Evolutionary conservation across 2,888 invertebrate species (phyloP).

Genomic region (Lepidochrysops patricia): DNA sequence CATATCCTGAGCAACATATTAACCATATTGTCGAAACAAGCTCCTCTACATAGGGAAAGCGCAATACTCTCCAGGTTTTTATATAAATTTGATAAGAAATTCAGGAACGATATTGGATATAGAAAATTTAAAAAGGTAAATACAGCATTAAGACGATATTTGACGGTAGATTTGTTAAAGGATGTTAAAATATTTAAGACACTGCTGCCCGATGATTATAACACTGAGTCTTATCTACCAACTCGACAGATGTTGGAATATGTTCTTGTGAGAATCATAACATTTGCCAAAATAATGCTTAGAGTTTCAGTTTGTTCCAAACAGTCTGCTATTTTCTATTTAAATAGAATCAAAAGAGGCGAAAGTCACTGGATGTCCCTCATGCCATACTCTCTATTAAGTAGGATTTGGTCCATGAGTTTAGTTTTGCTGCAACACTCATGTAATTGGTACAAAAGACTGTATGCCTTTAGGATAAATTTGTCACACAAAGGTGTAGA

Average conservation of each 20-base stretch:
- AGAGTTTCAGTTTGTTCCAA: conserved; percentile 63
- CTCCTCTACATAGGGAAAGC: conserved; percentile 68
- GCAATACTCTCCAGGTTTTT: conserved; percentile 71
- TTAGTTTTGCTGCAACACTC: conserved; percentile 58
- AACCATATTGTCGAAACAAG: conserved; percentile 51
- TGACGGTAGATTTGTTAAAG: conserved; percentile 56
- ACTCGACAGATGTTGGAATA: conserved; percentile 75
- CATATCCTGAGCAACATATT: conserved; percentile 40
- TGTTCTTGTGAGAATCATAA: conserved; percentile 66
- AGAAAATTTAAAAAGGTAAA: conserved; percentile 71
- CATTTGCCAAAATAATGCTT: conserved; percentile 72
- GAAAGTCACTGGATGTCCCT: conserved; percentile 73
- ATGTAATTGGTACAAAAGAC: conserved; percentile 65
- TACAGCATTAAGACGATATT: conserved; percentile 65
- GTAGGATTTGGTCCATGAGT: conserved; percentile 71
- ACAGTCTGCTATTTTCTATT: conserved; percentile 64
- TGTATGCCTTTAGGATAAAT: conserved; percentile 47
- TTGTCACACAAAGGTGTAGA: conserved; percentile 57
- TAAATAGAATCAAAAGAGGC: conserved; percentile 65
- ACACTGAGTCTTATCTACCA: conserved; percentile 49
- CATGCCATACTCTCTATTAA: conserved; percentile 68
- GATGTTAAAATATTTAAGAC: conserved; percentile 50
- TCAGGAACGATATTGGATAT: conserved; percentile 73
- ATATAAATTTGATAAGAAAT: conserved; percentile 75
- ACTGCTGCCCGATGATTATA: conserved; percentile 40